Conservation (phyloP, 2,797 vertebrate species). For the Taeniopygia guttata region DNA sequence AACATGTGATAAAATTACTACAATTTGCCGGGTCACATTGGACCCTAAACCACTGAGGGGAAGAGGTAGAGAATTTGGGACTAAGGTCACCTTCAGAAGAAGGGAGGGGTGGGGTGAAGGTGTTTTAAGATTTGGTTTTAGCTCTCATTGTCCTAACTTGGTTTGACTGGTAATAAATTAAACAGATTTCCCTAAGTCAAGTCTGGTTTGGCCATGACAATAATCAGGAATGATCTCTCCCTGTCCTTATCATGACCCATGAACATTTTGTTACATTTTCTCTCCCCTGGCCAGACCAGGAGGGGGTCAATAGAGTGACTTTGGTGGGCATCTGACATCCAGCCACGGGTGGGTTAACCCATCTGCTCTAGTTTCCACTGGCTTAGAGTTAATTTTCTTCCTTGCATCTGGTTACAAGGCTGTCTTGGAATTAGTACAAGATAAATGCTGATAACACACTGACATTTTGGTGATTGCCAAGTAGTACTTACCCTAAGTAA, state of each 20-base stretch:
- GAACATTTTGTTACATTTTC: neutral
- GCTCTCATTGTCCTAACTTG: neutral
- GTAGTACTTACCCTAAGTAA: neutral
- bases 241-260: neutral
- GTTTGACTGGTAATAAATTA: neutral
- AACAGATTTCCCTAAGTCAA: neutral
- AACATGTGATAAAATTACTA: neutral
- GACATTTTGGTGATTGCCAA: neutral
- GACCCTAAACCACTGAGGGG: neutral
- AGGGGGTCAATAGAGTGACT: rapidly evolving
- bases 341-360: neutral
- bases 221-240: neutral
- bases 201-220: rapidly evolving
- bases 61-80: neutral
- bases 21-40: no score
- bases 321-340: neutral
- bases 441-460: neutral
- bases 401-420: neutral
- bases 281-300: neutral
- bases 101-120: rapidly evolving
- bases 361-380: neutral
- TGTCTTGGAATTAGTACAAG: neutral
- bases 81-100: neutral
- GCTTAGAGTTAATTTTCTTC: neutral
- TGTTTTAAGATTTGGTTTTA: neutral